Evolutionary conservation across 2,113 vertebrate species (phyloP).

Genomic region (Athene cunicularia): DNA sequence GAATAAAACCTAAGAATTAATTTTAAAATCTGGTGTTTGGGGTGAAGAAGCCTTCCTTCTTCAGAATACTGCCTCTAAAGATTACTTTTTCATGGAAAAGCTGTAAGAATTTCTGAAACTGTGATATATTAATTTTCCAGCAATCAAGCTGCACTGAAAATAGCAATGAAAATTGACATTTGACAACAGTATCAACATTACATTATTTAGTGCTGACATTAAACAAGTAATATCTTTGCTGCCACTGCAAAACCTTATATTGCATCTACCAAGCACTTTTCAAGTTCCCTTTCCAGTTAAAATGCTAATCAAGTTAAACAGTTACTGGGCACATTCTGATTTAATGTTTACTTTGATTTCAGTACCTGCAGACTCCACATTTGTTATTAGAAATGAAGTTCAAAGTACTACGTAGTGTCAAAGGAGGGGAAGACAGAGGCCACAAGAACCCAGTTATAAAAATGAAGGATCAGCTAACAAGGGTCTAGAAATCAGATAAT

Average conservation of each 20-base stretch:
- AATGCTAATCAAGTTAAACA: constrained; percentile 46
- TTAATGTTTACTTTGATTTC: not conserved
- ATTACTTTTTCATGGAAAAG: not conserved
- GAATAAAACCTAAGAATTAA: not conserved
- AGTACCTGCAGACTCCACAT: not conserved
- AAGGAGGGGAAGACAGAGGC: not conserved
- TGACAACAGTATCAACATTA: constrained; percentile 31
- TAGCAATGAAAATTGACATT: constrained; percentile 60
- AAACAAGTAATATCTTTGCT: constrained; percentile 45
- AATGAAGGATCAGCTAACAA: not conserved
- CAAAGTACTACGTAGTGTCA: not conserved
- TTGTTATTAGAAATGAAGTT: not conserved
- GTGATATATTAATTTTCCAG: constrained; percentile 37
- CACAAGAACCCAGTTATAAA: not conserved
- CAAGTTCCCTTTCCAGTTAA: not conserved
- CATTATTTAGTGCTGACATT: constrained; percentile 58
- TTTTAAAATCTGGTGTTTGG: not conserved
- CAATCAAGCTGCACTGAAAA: constrained; percentile 11
- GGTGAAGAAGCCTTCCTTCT: not conserved
- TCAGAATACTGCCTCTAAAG: not conserved
- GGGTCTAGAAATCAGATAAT: not conserved
- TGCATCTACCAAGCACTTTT: not conserved
- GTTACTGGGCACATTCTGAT: not conserved
- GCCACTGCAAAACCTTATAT: not conserved
- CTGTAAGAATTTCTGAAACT: not conserved